Conservation (phyloP, 2,797 vertebrate species). For the Acrossocheilus wenchowensis region DNA sequence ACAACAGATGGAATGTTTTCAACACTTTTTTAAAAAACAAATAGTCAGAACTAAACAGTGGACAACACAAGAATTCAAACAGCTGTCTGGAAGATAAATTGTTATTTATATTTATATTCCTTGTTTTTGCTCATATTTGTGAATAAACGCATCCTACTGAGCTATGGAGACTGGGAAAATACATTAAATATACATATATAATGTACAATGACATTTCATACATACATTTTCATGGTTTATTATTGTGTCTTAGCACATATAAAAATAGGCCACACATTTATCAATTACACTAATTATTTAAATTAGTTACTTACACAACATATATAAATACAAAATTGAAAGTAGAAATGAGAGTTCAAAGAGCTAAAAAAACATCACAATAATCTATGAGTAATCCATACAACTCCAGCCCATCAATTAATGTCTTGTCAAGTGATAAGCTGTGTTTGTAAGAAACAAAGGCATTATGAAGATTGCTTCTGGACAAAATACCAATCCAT, state of each 20-base stretch:
- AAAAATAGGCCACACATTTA: background rate
- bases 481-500: no score
- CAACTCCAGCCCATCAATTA: background rate
- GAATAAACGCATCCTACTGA: background rate
- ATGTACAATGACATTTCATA: background rate
- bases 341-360: background rate
- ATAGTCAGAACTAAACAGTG: constrained; percentile 23
- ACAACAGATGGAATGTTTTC: constrained; percentile 38
- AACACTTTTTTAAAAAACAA: background rate
- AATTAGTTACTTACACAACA: background rate
- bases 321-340: background rate
- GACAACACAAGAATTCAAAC: constrained; percentile 19
- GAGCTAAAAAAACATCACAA: background rate
- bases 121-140: constrained; percentile 6
- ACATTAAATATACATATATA: background rate
- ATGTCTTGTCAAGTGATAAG: background rate
- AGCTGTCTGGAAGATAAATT: background rate
- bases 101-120: constrained; percentile 15
- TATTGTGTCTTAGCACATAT: background rate
- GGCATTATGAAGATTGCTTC: background rate
- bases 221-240: background rate
- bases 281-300: background rate
- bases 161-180: background rate
- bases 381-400: background rate
- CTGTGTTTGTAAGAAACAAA: background rate